These are phyloP conservation scores for Leptura quadrifasciata DNA, from an alignment of 2,888 invertebrate species.

Conservation along the genomic window DNA sequence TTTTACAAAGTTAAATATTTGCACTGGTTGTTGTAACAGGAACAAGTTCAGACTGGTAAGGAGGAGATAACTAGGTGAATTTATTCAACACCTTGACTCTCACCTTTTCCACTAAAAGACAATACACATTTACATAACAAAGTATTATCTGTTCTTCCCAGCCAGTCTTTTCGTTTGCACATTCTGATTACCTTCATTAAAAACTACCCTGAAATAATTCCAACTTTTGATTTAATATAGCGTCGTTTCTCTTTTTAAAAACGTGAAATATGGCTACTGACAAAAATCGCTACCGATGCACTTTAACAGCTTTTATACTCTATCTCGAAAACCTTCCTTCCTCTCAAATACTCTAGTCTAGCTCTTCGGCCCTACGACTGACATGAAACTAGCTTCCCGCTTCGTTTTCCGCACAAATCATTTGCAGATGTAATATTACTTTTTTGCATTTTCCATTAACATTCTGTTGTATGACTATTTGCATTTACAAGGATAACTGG, in stretches of 20 bases:
- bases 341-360: conserved; percentile 24
- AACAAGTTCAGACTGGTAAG: conserved; percentile 63
- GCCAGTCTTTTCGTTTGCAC: conserved; percentile 55
- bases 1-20: conserved; percentile 70
- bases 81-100: conserved; percentile 69
- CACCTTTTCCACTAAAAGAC: conserved; percentile 67
- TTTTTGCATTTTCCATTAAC: conserved; percentile 3
- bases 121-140: conserved; percentile 71
- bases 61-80: conserved; percentile 67
- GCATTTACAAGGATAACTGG: background rate
- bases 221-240: conserved; percentile 47
- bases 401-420: conserved; percentile 8
- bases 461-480: background rate
- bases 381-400: conserved; percentile 14
- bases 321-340: conserved; percentile 14
- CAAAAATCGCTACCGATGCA: conserved; percentile 29
- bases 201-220: conserved; percentile 48
- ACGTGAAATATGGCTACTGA: conserved; percentile 19
- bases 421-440: conserved; percentile 4
- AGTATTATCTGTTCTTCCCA: conserved; percentile 67
- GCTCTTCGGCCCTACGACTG: conserved; percentile 3
- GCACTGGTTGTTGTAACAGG: conserved; percentile 63
- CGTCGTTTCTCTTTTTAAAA: conserved; percentile 20
- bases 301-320: conserved; percentile 27
- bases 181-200: conserved; percentile 56